phyloP scores from a whole-genome alignment of 2,888 invertebrate species.

The Arctia plantaginis region DNA sequence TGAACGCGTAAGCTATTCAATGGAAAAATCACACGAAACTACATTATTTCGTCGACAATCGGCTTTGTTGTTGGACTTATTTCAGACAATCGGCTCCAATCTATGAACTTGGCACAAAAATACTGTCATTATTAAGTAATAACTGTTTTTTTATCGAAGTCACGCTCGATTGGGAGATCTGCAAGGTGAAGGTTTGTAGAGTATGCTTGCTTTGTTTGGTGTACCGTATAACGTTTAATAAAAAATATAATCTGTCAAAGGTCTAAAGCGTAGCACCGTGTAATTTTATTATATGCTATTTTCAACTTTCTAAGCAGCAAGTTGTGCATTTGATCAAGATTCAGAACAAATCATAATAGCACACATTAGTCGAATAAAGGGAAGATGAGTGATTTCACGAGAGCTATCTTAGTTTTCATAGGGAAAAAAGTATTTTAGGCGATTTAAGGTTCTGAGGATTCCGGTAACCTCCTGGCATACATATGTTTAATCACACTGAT shows the following conservation, averaged over 20 bases:
- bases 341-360: not conserved
- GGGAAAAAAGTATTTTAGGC: not conserved
- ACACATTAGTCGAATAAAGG: not conserved
- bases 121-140: constrained; percentile 59
- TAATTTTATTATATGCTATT: not conserved
- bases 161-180: constrained; percentile 56
- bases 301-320: not conserved
- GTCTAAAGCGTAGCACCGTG: not conserved
- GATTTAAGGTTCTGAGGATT: not conserved
- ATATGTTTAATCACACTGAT: not conserved
- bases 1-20: constrained; percentile 30
- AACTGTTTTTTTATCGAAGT: constrained; percentile 51
- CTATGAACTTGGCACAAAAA: constrained; percentile 64
- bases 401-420: not conserved
- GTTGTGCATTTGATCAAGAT: not conserved
- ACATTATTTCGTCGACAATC: constrained; percentile 42
- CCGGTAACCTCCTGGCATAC: too few species aligned
- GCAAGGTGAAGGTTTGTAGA: constrained; percentile 62
- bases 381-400: not conserved
- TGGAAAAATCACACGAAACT: constrained; percentile 43
- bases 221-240: constrained; percentile 31
- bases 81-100: constrained; percentile 37
- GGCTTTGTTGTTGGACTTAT: constrained; percentile 39
- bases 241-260: constrained; percentile 7
- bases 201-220: constrained; percentile 37